A percentile compares a stretch with the other conserved stretches of the same genome.
Conservation (phyloP, 2,888 invertebrate genomes). For the Bruchidius siliquastri region DNA sequence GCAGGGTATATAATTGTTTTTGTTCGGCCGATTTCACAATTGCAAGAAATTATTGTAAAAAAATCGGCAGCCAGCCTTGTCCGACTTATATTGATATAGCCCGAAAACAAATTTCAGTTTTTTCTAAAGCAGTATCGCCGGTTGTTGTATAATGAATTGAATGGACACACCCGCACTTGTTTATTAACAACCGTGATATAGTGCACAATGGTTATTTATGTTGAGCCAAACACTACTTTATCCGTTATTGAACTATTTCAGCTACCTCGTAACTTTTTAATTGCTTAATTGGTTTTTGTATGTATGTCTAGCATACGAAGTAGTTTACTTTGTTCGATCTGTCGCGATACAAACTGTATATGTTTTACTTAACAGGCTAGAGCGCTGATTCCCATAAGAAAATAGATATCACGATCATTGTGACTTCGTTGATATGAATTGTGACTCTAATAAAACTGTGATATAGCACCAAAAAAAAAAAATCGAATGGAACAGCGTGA, state of each 20-base stretch:
- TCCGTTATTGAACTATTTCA: background rate
- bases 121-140: conserved; percentile 4
- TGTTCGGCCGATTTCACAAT: conserved; percentile 20
- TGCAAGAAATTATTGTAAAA: conserved; percentile 21
- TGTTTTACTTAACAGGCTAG: no score
- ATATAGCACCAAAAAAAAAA: no score
- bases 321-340: background rate
- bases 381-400: no score
- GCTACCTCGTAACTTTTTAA: background rate
- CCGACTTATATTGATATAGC: conserved; percentile 24
- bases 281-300: background rate
- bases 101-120: conserved; percentile 21
- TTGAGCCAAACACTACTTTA: background rate
- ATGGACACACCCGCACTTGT: conserved; percentile 13
- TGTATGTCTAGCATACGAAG: background rate
- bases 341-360: background rate
- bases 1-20: conserved; percentile 13
- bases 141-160: background rate
- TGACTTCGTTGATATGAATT: no score
- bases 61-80: conserved; percentile 26
- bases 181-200: background rate
- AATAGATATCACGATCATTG: no score
- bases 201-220: background rate
- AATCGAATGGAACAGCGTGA: no score
- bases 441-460: no score